Conservation (phyloP, 2,113 vertebrate species). For the Neopipo cinnamomea region DNA sequence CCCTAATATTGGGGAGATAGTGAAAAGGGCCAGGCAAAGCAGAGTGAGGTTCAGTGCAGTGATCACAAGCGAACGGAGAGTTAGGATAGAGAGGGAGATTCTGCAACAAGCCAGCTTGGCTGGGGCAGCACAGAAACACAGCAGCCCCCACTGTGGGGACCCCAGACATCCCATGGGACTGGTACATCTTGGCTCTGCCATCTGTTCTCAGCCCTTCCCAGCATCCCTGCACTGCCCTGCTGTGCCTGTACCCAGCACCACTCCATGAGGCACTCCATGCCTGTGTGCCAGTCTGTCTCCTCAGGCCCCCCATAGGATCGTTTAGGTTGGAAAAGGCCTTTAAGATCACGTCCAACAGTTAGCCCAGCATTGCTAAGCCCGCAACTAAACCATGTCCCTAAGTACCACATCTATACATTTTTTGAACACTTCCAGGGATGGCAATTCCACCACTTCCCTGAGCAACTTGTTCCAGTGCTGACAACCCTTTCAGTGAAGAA, state of each 20-base stretch:
- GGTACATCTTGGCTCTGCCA: neutral
- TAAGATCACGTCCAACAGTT: neutral
- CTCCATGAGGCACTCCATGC: neutral
- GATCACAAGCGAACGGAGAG: neutral
- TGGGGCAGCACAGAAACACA: neutral
- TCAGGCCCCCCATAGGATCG: neutral
- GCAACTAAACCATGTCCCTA: neutral
- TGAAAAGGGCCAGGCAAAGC: neutral
- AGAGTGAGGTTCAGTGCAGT: neutral
- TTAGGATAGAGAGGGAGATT: neutral
- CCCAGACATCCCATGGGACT: neutral
- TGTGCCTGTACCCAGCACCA: neutral
- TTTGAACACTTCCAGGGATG: neutral
- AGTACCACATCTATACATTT: neutral
- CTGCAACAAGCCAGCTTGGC: neutral
- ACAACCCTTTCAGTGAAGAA: neutral
- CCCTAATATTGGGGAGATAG: rapidly evolving
- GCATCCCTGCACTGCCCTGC: neutral
- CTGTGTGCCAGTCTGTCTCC: neutral
- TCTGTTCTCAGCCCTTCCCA: neutral
- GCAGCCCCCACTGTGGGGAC: neutral
- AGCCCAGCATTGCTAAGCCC: neutral
- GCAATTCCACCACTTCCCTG: neutral
- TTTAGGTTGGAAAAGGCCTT: neutral
- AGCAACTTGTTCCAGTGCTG: neutral